phyloP scores from a whole-genome alignment of 2,888 invertebrate genomes.

The Octodonta nipae region DNA sequence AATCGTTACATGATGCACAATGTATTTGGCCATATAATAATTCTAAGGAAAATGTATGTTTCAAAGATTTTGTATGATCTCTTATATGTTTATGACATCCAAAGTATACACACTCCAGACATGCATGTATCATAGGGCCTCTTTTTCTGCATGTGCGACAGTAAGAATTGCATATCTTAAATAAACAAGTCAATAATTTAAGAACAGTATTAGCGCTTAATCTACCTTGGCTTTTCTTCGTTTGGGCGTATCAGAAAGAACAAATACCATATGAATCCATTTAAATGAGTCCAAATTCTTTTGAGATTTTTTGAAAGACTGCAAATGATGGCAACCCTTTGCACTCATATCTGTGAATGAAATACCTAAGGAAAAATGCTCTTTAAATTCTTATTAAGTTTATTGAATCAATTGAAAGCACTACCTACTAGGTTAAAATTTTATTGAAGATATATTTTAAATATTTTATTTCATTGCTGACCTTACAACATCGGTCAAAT shows the following conservation, averaged over 20 bases:
- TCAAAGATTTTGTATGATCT: slow-evolving; percentile 67
- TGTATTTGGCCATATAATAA: slow-evolving; percentile 76
- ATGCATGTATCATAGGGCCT: slow-evolving; percentile 70
- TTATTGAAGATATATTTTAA: too few species aligned
- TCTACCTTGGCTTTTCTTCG: slow-evolving; percentile 70
- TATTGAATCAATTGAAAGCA: too few species aligned
- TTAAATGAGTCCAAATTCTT: slow-evolving; percentile 47
- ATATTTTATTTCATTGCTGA: too few species aligned
- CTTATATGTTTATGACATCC: slow-evolving; percentile 84
- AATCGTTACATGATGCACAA: slow-evolving; percentile 84
- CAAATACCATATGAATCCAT: slow-evolving; percentile 74
- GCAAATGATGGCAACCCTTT: slow-evolving; percentile 63
- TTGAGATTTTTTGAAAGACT: slow-evolving; percentile 57
- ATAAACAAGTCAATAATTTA: not conserved
- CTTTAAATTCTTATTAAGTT: too few species aligned
- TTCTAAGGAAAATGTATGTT: slow-evolving; percentile 77
- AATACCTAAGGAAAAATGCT: too few species aligned
- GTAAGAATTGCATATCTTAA: slow-evolving; percentile 18
- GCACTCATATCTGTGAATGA: too few species aligned
- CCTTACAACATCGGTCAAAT: too few species aligned
- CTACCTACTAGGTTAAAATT: too few species aligned
- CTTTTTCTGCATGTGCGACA: slow-evolving; percentile 72
- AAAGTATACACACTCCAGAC: slow-evolving; percentile 84
- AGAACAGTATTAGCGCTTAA: not conserved
- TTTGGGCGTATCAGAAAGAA: slow-evolving; percentile 66